Conservation (phyloP, 2,797 vertebrate species). For the Mastacembelus armatus region DNA sequence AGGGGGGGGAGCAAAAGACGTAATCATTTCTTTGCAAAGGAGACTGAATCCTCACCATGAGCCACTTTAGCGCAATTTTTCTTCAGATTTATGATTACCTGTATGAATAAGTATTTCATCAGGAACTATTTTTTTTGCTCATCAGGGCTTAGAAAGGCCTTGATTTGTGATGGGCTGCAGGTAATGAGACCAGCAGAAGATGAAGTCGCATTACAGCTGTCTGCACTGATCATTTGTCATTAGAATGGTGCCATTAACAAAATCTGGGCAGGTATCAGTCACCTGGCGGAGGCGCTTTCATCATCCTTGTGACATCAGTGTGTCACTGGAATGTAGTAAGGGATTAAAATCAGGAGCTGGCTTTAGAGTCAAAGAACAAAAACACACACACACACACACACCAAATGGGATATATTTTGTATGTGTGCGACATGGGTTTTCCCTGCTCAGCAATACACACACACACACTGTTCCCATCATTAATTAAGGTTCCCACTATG, state of each 20-base stretch:
- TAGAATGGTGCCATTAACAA: conserved; percentile 74
- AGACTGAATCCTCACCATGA: conserved; percentile 33
- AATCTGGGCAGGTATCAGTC: conserved; percentile 80
- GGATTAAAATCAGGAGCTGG: conserved; percentile 27
- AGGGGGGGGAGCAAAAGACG: neutral
- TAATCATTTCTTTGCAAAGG: neutral
- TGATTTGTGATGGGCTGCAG: conserved; percentile 74
- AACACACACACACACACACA: neutral
- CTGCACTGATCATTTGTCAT: conserved; percentile 63
- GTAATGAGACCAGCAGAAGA: conserved; percentile 73
- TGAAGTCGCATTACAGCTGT: conserved; percentile 75
- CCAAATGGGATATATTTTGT: neutral
- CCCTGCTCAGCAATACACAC: neutral
- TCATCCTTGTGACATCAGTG: conserved; percentile 55
- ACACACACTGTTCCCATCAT: conserved; percentile 24
- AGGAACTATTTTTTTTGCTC: conserved; percentile 59
- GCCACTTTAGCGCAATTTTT: conserved; percentile 46
- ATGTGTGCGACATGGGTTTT: neutral
- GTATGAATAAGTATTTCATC: conserved; percentile 73
- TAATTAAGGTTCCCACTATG: conserved; percentile 40
- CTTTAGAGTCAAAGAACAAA: neutral
- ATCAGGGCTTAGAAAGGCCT: conserved; percentile 59
- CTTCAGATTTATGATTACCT: conserved; percentile 69
- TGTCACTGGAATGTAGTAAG: conserved; percentile 59
- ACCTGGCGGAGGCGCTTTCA: conserved; percentile 64